Evolutionary conservation across 2,797 vertebrate species (phyloP).

Genomic region (Argya squamiceps): DNA sequence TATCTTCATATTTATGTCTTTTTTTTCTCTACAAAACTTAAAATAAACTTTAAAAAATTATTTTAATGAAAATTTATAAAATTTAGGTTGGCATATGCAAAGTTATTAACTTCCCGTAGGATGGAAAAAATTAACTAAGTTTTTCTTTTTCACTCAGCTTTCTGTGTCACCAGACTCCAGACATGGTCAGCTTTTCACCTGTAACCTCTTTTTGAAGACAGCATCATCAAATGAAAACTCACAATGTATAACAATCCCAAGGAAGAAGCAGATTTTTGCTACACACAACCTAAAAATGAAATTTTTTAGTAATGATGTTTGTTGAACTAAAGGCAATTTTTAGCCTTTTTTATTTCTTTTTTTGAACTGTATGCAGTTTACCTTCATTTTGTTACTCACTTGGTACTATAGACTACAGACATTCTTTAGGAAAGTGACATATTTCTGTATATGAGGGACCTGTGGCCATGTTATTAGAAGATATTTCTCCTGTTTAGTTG

Average conservation of each 20-base stretch:
- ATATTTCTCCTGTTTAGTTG: neutral
- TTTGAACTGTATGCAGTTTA: neutral
- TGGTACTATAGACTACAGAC: neutral
- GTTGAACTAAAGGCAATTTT: constrained; percentile 20
- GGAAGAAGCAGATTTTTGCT: constrained; percentile 51
- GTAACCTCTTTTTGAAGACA: constrained; percentile 61
- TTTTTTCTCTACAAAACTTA: neutral
- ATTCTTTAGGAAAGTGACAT: neutral
- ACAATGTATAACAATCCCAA: constrained; percentile 18
- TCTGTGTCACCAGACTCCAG: neutral
- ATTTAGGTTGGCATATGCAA: neutral
- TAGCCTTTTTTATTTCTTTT: neutral
- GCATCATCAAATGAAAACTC: neutral
- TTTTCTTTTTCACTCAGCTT: constrained; percentile 43
- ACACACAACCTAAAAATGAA: constrained; percentile 46
- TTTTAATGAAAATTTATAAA: neutral
- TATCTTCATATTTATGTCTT: neutral
- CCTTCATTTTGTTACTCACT: neutral
- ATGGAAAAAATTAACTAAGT: neutral
- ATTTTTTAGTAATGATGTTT: constrained; percentile 54
- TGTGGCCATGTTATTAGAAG: neutral
- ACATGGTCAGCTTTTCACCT: constrained; percentile 24
- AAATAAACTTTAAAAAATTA: accelerated
- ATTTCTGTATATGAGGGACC: neutral
- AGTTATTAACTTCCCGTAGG: neutral